Evolutionary conservation across 2,888 invertebrate genomes (phyloP), one percentile per base, ranked within the genome.

Genomic region (Campaea margaritaria): DNA sequence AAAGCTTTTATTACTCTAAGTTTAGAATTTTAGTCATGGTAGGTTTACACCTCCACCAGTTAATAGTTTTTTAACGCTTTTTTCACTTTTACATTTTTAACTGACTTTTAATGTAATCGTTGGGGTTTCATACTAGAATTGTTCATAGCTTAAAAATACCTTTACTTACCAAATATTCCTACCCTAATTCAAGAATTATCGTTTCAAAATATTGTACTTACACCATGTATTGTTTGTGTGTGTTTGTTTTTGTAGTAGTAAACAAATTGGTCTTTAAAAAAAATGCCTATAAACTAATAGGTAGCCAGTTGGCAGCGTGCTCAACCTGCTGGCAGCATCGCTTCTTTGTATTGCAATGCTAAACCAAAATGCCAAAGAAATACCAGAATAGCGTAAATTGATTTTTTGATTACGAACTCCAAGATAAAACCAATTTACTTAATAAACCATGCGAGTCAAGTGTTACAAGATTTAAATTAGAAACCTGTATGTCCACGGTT

Each of bases 1-100:
- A 56, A 56, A 55, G 36, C 47, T 56, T 51, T 51, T 61, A 59
- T 49, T 59, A 42, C 55, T 56, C 11, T 12, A 27, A 42, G 16
- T 43, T 34, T 39, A 48, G 44, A 53, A 13, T 44, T 44, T 58
- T 38, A 10, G 34, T 61, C 55, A 60, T 43, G 46, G n/a, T 38
- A 36, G 41, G 44, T 59, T 48, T 38, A 42, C 50, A 59, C 54
- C 41, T 59, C 46, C 45, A 42, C 39, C 50, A 48, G 11, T 54
- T 58, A 42, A 44, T 21, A 14, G 16, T 44, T 16, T 50, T 44
- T 36, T 38, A 12, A 15, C 27, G 12, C 9, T 39, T 48, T 41
- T 16, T 49, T 31, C 39, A 31, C 39, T 57, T 57, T 57, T 8
- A 44, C 42, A 34, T 12, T 2, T 14, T 4, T 13, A 39, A 36